A percentile compares a stretch with the other conserved stretches of the same genome.
Conservation (phyloP, 2,113 vertebrate genomes). For the Caracal caracal region DNA sequence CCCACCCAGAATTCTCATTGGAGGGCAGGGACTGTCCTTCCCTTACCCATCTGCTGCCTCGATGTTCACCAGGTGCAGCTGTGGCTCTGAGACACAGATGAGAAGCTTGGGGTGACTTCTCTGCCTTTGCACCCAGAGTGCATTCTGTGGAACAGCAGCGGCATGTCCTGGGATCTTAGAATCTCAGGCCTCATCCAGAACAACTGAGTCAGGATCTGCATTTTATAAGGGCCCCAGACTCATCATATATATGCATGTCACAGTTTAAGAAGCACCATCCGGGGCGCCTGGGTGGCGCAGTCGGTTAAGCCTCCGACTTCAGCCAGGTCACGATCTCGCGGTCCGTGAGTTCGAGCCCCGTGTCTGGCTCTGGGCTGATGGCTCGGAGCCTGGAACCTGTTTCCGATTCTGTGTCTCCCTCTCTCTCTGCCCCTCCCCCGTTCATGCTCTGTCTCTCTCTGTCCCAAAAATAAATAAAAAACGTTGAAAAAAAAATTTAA, state of each 20-base stretch:
- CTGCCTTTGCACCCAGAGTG: background rate
- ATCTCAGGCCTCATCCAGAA: background rate
- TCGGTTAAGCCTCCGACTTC: too few relatives aligned
- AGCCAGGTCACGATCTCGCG: too few relatives aligned
- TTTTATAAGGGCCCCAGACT: background rate
- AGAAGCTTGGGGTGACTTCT: background rate
- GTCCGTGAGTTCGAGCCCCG: too few relatives aligned
- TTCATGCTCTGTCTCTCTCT: too few relatives aligned
- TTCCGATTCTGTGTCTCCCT: too few relatives aligned
- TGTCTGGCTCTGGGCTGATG: too few relatives aligned
- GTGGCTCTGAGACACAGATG: background rate
- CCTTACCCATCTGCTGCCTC: background rate
- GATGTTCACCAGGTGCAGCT: background rate
- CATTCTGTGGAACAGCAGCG: background rate
- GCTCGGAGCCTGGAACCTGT: too few relatives aligned
- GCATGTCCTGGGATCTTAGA: background rate
- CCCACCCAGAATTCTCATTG: background rate
- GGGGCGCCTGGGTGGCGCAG: too few relatives aligned
- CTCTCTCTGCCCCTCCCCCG: too few relatives aligned
- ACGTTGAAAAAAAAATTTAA: too few relatives aligned
- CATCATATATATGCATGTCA: background rate
- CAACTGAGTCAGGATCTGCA: background rate
- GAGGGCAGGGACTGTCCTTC: background rate
- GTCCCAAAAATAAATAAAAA: too few relatives aligned
- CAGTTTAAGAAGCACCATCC: background rate